phyloP scores from a whole-genome alignment of 2,113 vertebrate species.

The Coregonus clupeaformis region DNA sequence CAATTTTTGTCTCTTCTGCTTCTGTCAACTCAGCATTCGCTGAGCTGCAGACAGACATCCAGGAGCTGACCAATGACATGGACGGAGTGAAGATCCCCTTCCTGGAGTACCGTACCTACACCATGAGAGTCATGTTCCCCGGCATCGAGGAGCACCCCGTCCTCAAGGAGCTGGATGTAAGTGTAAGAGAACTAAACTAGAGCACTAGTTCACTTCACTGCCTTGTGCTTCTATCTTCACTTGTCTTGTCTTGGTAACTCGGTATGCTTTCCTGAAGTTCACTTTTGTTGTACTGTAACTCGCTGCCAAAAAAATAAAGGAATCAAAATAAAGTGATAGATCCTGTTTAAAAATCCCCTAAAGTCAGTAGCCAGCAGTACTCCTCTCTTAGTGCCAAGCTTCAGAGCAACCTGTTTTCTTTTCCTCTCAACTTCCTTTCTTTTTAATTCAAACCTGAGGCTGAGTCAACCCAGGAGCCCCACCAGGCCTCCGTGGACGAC shows the following conservation, averaged over 20 bases:
- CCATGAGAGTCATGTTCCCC: constrained; percentile 88
- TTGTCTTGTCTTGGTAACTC: neutral
- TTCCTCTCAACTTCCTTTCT: constrained; percentile 3
- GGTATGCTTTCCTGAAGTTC: neutral
- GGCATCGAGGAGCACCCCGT: constrained; percentile 88
- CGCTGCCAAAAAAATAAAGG: neutral
- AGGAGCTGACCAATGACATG: constrained; percentile 90
- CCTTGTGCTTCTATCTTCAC: neutral
- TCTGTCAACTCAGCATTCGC: constrained; percentile 77
- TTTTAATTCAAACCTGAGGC: constrained; percentile 56
- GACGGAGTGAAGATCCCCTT: constrained; percentile 90
- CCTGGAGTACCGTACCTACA: constrained; percentile 87
- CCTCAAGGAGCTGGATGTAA: constrained; percentile 85
- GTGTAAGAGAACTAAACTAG: constrained; percentile 16
- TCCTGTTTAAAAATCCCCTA: neutral
- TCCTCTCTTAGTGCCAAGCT: constrained; percentile 28
- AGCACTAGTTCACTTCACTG: no score
- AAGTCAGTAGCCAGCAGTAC: neutral
- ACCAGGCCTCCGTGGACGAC: constrained; percentile 30
- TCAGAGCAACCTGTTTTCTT: constrained; percentile 31
- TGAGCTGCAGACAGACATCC: constrained; percentile 89
- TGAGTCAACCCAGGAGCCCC: constrained; percentile 16
- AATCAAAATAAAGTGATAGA: neutral
- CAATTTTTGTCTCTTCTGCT: no score
- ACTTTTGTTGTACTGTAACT: neutral